phyloP scores from a whole-genome alignment of 2,113 vertebrate species.

The Hepsetus odoe region DNA sequence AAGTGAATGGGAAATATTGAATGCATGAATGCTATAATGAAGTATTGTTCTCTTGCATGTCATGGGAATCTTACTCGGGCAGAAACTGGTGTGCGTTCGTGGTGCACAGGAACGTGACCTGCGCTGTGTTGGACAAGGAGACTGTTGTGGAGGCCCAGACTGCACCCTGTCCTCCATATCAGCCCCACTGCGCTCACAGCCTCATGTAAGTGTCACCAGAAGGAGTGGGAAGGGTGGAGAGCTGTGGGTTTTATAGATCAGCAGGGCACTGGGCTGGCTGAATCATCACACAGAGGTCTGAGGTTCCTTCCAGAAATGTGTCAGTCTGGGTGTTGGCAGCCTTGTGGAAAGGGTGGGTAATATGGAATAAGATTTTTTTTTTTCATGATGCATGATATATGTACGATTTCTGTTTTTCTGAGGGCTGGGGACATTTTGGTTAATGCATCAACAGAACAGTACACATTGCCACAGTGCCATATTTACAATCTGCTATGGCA shows the following conservation, averaged over 20 bases:
- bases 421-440: too few species aligned
- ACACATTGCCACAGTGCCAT: too few species aligned
- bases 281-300: background rate
- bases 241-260: slow-evolving; percentile 42
- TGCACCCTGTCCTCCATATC: slow-evolving; percentile 80
- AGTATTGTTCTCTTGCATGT: background rate
- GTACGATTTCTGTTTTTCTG: background rate
- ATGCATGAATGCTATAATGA: background rate
- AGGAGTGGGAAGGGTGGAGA: slow-evolving; percentile 27
- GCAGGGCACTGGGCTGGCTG: slow-evolving; percentile 5
- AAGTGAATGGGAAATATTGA: too few species aligned
- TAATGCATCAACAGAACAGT: too few species aligned
- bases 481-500: too few species aligned
- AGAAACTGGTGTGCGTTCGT: slow-evolving; percentile 97
- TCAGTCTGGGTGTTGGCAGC: background rate
- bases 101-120: slow-evolving; percentile 91
- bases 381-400: background rate
- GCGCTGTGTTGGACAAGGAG: slow-evolving; percentile 85
- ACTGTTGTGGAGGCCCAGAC: slow-evolving; percentile 84
- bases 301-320: slow-evolving; percentile 1
- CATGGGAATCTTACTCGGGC: slow-evolving; percentile 30
- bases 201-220: slow-evolving; percentile 72
- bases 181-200: slow-evolving; percentile 80
- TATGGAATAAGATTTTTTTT: background rate
- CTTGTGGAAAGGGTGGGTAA: background rate